phyloP scores from a whole-genome alignment of 1,140 invertebrate genomes.

The Lithobius niger region DNA sequence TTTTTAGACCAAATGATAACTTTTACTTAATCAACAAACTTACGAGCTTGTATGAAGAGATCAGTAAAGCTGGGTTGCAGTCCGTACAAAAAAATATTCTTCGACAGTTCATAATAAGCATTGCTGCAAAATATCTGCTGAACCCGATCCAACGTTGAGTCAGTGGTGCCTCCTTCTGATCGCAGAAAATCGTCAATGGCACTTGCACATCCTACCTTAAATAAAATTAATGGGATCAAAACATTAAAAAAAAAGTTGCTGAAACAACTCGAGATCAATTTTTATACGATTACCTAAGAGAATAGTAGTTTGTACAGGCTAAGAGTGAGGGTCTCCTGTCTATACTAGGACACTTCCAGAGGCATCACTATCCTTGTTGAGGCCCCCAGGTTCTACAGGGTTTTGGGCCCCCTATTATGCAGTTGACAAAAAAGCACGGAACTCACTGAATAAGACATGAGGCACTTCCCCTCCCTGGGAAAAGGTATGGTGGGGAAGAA shows the following conservation, averaged over 20 bases:
- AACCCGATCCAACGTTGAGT: slow-evolving; percentile 14
- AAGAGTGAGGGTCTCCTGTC: no score
- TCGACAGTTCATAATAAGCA: slow-evolving; percentile 25
- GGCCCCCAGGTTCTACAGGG: no score
- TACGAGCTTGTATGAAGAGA: slow-evolving; percentile 27
- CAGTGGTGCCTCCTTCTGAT: slow-evolving; percentile 26
- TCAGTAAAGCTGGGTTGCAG: slow-evolving; percentile 23
- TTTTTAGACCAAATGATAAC: slow-evolving; percentile 10
- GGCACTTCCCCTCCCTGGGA: no score
- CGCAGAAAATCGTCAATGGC: slow-evolving; percentile 21
- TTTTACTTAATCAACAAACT: slow-evolving; percentile 13
- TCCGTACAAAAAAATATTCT: slow-evolving; percentile 19
- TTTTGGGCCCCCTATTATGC: no score
- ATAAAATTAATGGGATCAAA: no score
- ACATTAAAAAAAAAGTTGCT: neutral
- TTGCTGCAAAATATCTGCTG: slow-evolving; percentile 26
- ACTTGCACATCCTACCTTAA: slow-evolving; percentile 18
- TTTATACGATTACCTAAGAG: no score
- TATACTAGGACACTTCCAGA: no score
- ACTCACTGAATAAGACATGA: no score
- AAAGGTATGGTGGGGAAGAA: no score
- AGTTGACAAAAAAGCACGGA: no score
- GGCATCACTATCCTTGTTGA: no score
- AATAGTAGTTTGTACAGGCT: no score
- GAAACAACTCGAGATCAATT: neutral